Percentiles rank a stretch among this genome's conserved stretches.
phyloP scores from a whole-genome alignment of 2,113 vertebrate species.

The Psephotus haematonotus region DNA sequence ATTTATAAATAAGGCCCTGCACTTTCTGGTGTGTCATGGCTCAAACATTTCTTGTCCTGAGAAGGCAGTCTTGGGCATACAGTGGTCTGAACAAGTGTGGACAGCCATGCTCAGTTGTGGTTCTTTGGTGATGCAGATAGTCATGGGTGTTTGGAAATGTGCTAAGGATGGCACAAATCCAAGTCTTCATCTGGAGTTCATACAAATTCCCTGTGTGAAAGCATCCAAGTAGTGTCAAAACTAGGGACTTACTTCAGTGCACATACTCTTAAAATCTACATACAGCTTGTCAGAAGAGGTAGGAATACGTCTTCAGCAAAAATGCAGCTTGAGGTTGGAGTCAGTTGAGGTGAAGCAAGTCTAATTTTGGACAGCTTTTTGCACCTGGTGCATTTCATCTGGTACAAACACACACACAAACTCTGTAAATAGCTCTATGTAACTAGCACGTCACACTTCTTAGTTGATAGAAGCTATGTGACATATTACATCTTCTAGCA shows the following conservation, averaged over 20 bases:
- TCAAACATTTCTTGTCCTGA: not conserved
- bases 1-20: not conserved
- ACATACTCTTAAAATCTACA: not conserved
- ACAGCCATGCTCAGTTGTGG: not conserved
- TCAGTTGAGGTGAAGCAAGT: not conserved
- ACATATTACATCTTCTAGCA: not conserved
- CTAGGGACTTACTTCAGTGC: not conserved
- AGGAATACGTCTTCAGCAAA: not conserved
- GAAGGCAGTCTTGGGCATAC: not conserved
- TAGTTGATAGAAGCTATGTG: not conserved
- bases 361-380: not conserved
- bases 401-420: not conserved
- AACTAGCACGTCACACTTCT: not conserved
- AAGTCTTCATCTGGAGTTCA: not conserved
- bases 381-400: not conserved
- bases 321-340: not conserved
- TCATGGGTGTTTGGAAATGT: not conserved
- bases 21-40: not conserved
- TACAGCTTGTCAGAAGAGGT: not conserved
- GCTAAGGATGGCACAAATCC: not conserved
- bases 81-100: not conserved
- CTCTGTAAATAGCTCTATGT: not conserved
- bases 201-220: not conserved
- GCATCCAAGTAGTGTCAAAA: not conserved
- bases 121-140: not conserved